phyloP scores from a whole-genome alignment of 2,888 invertebrate genomes.

The Pristionchus exspectatus region DNA sequence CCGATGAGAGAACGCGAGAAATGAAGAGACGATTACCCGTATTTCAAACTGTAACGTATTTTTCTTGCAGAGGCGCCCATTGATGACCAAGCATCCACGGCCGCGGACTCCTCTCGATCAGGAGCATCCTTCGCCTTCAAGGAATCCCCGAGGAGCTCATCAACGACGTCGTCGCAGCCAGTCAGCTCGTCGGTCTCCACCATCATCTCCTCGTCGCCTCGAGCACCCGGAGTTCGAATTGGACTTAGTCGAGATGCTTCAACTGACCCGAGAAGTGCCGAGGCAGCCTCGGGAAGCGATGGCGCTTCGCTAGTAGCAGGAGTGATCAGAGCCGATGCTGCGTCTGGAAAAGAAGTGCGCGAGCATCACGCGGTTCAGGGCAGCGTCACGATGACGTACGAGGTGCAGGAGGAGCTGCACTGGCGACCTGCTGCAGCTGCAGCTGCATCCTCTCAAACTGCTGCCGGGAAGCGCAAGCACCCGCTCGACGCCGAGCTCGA shows the following conservation, averaged over 20 bases:
- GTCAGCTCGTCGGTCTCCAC: neutral
- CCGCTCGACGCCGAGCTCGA: neutral
- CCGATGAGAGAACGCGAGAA: too few species aligned
- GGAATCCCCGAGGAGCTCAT: neutral
- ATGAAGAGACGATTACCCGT: too few species aligned
- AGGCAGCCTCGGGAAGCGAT: too few species aligned
- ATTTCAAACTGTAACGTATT: too few species aligned
- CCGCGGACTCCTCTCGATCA: neutral
- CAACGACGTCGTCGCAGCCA: neutral
- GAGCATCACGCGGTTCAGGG: neutral
- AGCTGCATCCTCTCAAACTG: neutral
- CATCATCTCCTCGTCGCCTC: neutral
- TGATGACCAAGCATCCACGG: neutral
- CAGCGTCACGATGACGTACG: slow-evolving; percentile 15
- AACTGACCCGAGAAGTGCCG: neutral
- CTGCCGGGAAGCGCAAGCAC: neutral
- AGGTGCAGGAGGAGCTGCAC: slow-evolving; percentile 26
- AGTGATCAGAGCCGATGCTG: too few species aligned
- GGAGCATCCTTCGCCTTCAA: slow-evolving; percentile 8
- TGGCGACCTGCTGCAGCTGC: neutral
- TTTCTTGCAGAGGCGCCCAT: neutral
- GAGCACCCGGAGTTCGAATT: neutral
- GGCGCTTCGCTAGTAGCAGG: too few species aligned
- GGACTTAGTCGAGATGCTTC: neutral
- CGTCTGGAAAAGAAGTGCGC: too few species aligned